These are phyloP conservation scores for Pyrrhia umbra DNA, from an alignment of 2,888 invertebrate genomes.

Conservation along the genomic window DNA sequence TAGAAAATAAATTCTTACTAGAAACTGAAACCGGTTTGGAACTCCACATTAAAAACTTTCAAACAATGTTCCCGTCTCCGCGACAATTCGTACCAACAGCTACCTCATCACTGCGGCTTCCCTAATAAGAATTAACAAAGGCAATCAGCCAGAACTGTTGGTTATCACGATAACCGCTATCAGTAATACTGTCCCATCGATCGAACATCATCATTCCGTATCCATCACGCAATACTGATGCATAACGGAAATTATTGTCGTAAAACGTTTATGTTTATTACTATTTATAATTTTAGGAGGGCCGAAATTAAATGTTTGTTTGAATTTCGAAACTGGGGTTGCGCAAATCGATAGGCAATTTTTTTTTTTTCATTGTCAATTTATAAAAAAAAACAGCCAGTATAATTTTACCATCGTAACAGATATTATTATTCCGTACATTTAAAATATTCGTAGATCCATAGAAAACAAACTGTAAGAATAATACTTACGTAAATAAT, in stretches of 20 bases:
- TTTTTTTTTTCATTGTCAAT: not conserved
- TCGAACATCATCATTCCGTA: conserved; percentile 60
- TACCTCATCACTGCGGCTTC: conserved; percentile 38
- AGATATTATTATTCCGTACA: too few species aligned
- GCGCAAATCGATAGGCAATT: not conserved
- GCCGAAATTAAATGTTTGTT: conserved; percentile 7
- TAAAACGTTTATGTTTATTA: conserved; percentile 66
- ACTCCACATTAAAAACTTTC: not conserved
- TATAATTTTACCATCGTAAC: not conserved
- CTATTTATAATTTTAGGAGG: conserved; percentile 29
- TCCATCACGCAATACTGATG: conserved; percentile 72
- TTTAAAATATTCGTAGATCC: not conserved
- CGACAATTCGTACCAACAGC: conserved; percentile 28
- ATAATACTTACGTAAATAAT: not conserved
- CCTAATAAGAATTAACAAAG: conserved; percentile 39
- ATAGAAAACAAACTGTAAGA: not conserved
- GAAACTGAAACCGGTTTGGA: not conserved
- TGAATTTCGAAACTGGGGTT: conserved; percentile 12
- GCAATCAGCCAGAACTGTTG: conserved; percentile 63
- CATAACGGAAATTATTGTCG: conserved; percentile 61
- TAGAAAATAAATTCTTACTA: conserved; percentile 18
- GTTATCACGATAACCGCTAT: conserved; percentile 72
- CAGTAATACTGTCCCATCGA: conserved; percentile 66
- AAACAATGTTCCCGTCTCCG: not conserved
- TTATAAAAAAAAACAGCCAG: not conserved